Conservation (phyloP, 2,888 invertebrate species). For the Hesperia comma region DNA sequence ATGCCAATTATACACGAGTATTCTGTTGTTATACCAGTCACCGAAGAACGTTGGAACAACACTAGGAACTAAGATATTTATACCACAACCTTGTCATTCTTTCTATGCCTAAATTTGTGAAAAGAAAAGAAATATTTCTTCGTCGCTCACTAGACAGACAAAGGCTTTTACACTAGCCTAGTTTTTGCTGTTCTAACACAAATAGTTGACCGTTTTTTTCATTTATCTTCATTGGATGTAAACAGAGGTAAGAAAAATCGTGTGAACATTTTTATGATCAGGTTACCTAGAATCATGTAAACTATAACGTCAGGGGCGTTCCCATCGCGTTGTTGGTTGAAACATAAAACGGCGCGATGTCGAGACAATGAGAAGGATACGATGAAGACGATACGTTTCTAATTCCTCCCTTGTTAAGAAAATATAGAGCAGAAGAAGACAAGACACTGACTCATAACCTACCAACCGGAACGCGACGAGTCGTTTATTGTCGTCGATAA, state of each 20-base stretch:
- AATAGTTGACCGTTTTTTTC: constrained; percentile 9
- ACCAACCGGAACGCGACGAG: no score
- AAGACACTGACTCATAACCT: no score
- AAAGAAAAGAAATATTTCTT: constrained; percentile 33
- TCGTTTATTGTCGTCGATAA: no score
- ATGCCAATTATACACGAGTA: constrained; percentile 1
- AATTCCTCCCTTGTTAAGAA: no score
- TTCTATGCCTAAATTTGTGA: constrained; percentile 28
- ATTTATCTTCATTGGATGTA: constrained; percentile 14
- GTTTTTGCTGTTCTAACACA: constrained; percentile 24
- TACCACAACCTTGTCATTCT: constrained; percentile 28
- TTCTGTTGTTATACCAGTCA: constrained; percentile 2
- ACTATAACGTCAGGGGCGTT: no score
- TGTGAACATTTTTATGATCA: no score
- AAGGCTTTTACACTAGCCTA: constrained; percentile 20
- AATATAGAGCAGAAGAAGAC: no score
- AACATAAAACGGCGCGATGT: no score
- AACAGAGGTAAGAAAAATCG: not conserved
- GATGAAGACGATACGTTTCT: no score
- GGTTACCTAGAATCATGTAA: no score
- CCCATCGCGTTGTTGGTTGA: no score
- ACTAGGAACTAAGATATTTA: constrained; percentile 26
- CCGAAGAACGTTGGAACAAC: constrained; percentile 13
- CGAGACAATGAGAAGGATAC: no score
- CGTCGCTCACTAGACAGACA: constrained; percentile 24